phyloP scores from a whole-genome alignment of 2,797 vertebrate species.

The Sebastes vulpes region DNA sequence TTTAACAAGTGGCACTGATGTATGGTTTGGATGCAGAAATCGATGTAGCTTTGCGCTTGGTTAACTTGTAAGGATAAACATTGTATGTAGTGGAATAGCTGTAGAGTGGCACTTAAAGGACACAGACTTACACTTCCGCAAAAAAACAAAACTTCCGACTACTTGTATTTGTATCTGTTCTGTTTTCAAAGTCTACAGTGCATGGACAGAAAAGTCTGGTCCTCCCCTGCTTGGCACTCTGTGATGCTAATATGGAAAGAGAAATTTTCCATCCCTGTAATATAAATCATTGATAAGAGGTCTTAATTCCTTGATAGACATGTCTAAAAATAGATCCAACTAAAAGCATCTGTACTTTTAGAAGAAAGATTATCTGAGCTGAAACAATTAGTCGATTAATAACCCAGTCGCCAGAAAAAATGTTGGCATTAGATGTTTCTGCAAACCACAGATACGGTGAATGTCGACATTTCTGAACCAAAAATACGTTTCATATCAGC shows the following conservation, averaged over 20 bases:
- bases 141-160: background rate
- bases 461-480: no score
- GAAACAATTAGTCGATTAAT: background rate
- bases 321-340: constrained; percentile 20
- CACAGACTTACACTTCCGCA: background rate
- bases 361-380: background rate
- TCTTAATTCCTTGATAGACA: constrained; percentile 7
- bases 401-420: no score
- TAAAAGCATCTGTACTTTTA: background rate
- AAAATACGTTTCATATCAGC: no score
- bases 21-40: constrained; percentile 19
- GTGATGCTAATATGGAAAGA: background rate
- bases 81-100: background rate
- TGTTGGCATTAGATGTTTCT: no score
- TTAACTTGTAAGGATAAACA: background rate
- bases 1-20: constrained; percentile 41
- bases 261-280: background rate
- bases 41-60: background rate
- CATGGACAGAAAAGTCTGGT: background rate
- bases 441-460: no score
- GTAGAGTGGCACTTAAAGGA: background rate
- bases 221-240: background rate
- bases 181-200: background rate
- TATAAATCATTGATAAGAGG: constrained; percentile 25
- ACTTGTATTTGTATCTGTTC: background rate